Evolutionary conservation across 2,888 invertebrate genomes (phyloP).

Genomic region (Pseudococcus longispinus): DNA sequence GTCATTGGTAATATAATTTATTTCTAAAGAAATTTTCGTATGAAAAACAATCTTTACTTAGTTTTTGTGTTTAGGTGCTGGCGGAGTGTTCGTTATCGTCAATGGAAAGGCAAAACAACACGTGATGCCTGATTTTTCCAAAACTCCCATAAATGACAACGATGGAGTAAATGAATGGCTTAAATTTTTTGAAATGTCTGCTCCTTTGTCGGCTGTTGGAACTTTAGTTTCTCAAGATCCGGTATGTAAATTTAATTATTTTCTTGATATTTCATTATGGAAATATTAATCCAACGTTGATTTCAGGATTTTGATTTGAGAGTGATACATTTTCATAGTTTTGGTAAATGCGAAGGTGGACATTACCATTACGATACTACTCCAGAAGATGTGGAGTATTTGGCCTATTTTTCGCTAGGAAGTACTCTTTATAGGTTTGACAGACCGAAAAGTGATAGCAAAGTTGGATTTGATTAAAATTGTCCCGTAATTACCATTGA

Average conservation of each 20-base stretch:
- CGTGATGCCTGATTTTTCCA: slow-evolving; percentile 94
- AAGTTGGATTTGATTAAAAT: slow-evolving; percentile 77
- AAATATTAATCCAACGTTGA: background rate
- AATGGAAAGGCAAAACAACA: slow-evolving; percentile 87
- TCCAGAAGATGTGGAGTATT: slow-evolving; percentile 84
- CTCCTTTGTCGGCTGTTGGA: slow-evolving; percentile 87
- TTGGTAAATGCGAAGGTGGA: slow-evolving; percentile 80
- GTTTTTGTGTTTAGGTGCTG: slow-evolving; percentile 70
- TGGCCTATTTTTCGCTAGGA: slow-evolving; percentile 86
- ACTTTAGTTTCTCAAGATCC: slow-evolving; percentile 86
- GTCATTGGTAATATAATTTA: slow-evolving; percentile 69
- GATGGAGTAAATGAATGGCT: slow-evolving; percentile 86
- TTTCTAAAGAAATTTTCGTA: background rate
- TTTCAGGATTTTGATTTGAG: slow-evolving; percentile 84
- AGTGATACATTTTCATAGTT: slow-evolving; percentile 96
- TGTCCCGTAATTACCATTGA: background rate
- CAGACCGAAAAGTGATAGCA: slow-evolving; percentile 72
- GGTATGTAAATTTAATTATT: slow-evolving; percentile 64
- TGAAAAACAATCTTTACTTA: background rate
- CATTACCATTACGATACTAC: slow-evolving; percentile 97
- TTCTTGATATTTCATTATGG: background rate
- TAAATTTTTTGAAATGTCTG: slow-evolving; percentile 87
- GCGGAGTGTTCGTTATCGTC: slow-evolving; percentile 86
- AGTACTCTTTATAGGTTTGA: slow-evolving; percentile 77
- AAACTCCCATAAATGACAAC: slow-evolving; percentile 74